Conservation (phyloP, 2,797 vertebrate species). For the Tadarida brasiliensis region DNA sequence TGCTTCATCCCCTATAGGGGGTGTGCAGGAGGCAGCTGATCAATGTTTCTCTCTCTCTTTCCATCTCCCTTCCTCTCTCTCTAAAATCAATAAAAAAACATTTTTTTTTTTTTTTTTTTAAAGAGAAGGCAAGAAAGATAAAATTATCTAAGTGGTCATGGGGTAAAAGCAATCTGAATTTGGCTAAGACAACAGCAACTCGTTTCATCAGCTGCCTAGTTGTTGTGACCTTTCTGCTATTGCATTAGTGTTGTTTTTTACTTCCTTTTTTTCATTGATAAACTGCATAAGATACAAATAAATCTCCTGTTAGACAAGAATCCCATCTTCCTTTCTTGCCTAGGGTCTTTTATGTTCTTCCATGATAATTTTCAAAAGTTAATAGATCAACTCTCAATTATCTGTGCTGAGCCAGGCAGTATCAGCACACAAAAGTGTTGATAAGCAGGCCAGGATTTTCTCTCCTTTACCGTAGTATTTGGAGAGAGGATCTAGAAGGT, state of each 20-base stretch:
- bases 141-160: background rate
- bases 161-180: background rate
- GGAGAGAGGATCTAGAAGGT: background rate
- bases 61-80: background rate
- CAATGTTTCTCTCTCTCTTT: background rate
- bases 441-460: background rate
- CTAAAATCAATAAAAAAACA: background rate
- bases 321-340: slow-evolving; percentile 18
- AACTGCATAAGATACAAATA: slow-evolving; percentile 26
- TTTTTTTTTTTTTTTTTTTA: too few species aligned
- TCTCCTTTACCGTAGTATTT: background rate
- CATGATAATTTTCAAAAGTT: slow-evolving; percentile 52
- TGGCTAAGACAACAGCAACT: slow-evolving; percentile 30
- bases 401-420: background rate
- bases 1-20: background rate
- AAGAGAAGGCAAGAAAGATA: background rate
- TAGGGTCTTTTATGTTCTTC: background rate
- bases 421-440: background rate
- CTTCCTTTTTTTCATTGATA: background rate
- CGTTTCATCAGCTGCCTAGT: background rate
- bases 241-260: background rate
- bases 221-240: slow-evolving; percentile 34
- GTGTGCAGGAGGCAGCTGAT: background rate
- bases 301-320: slow-evolving; percentile 44
- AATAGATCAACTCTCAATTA: slow-evolving; percentile 53